phyloP scores from a whole-genome alignment of 1,140 invertebrate genomes.

The Achatina immaculata region DNA sequence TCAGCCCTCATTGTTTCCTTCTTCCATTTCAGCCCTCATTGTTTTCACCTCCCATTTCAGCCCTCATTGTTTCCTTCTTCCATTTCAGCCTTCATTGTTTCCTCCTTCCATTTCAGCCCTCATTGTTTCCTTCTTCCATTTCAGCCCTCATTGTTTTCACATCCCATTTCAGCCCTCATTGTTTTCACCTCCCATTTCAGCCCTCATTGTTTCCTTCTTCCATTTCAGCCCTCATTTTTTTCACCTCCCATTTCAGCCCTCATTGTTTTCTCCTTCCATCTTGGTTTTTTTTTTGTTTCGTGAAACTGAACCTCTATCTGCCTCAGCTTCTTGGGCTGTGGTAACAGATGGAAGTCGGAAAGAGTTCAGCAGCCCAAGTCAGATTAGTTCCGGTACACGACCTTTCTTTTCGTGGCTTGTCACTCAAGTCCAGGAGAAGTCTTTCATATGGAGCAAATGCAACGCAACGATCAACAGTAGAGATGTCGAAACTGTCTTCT shows the following conservation, averaged over 20 bases:
- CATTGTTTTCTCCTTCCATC: background rate
- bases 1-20: background rate
- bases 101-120: conserved; percentile 2
- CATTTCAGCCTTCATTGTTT: background rate
- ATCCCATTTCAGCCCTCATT: background rate
- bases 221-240: background rate
- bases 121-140: conserved; percentile 2
- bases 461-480: too few species aligned
- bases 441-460: too few species aligned
- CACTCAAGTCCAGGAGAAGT: too few species aligned
- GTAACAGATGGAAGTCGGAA: too few species aligned
- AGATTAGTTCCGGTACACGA: too few species aligned
- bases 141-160: background rate
- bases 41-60: background rate
- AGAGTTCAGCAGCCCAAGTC: too few species aligned
- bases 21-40: background rate
- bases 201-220: background rate
- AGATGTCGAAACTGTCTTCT: too few species aligned
- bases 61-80: background rate
- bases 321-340: too few species aligned
- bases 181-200: background rate
- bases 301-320: too few species aligned
- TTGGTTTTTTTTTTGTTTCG: background rate
- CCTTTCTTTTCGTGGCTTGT: too few species aligned
- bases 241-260: background rate